Conservation (phyloP, 2,113 vertebrate species). For the Rhizomys pruinosus region DNA sequence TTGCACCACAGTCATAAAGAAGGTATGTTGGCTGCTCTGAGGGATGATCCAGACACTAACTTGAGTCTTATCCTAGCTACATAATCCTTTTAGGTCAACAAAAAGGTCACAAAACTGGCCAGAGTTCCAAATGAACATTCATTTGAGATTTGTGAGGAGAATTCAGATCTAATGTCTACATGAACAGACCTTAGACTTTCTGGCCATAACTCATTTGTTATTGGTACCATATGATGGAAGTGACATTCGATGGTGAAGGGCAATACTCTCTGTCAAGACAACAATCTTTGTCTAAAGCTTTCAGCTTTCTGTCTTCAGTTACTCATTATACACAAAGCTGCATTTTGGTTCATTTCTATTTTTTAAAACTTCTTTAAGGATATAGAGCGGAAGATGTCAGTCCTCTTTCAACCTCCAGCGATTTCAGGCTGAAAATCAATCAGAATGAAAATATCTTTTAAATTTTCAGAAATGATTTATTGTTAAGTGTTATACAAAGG, state of each 20-base stretch:
- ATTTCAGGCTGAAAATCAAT: slow-evolving; percentile 47
- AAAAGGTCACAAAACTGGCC: slow-evolving; percentile 69
- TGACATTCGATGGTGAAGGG: slow-evolving; percentile 63
- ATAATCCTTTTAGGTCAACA: slow-evolving; percentile 63
- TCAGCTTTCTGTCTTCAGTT: slow-evolving; percentile 57
- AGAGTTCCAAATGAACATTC: slow-evolving; percentile 53
- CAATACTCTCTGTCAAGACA: slow-evolving; percentile 66
- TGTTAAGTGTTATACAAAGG: slow-evolving; percentile 40
- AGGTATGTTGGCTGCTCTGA: slow-evolving; percentile 70
- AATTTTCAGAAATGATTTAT: slow-evolving; percentile 10
- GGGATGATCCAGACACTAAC: slow-evolving; percentile 67
- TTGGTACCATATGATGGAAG: slow-evolving; percentile 77
- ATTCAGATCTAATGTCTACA: slow-evolving; percentile 51
- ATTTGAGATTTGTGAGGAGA: slow-evolving; percentile 63
- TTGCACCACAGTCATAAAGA: slow-evolving; percentile 71
- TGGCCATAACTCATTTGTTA: slow-evolving; percentile 65
- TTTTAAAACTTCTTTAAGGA: slow-evolving; percentile 38
- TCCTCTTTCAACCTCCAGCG: slow-evolving; percentile 23
- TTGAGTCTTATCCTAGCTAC: slow-evolving; percentile 63
- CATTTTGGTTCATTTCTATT: slow-evolving; percentile 70
- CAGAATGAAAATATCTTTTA: slow-evolving; percentile 13
- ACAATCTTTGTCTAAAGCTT: slow-evolving; percentile 35
- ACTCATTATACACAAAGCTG: slow-evolving; percentile 59
- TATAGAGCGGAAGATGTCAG: background rate
- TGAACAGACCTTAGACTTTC: slow-evolving; percentile 49